Percentiles rank a stretch among this genome's conserved stretches.
These are phyloP conservation scores for Elaphurus davidianus DNA, from an alignment of 2,113 vertebrate genomes.

Conservation along the genomic window DNA sequence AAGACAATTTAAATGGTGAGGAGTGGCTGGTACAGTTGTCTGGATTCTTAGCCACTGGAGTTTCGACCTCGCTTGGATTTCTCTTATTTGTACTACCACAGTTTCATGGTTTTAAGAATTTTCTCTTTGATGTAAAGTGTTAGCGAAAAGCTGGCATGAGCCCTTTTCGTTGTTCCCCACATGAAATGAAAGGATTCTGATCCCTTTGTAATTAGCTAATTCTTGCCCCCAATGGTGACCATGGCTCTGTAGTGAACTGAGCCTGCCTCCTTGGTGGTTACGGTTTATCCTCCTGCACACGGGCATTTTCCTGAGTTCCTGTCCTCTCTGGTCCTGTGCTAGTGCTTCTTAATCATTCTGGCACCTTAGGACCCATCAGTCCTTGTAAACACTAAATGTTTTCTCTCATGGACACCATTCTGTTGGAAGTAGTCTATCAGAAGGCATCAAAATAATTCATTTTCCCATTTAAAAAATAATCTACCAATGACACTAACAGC, in stretches of 20 bases:
- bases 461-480: background rate
- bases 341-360: background rate
- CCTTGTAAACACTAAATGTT: background rate
- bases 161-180: background rate
- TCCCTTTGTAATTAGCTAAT: background rate
- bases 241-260: background rate
- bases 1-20: background rate
- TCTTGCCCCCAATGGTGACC: background rate
- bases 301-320: background rate
- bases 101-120: background rate
- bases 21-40: background rate
- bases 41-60: background rate
- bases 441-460: background rate
- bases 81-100: background rate
- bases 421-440: background rate
- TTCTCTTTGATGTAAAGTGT: background rate
- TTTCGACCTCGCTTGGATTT: background rate
- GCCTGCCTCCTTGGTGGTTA: rapidly evolving
- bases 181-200: background rate
- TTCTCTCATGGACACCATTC: background rate
- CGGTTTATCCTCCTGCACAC: background rate
- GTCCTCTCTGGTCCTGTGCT: background rate
- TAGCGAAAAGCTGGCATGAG: background rate
- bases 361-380: background rate
- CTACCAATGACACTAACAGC: background rate